Base-by-base conservation (phyloP, 2,888 invertebrate genomes). In the Trichopoda pennipes region DNA sequence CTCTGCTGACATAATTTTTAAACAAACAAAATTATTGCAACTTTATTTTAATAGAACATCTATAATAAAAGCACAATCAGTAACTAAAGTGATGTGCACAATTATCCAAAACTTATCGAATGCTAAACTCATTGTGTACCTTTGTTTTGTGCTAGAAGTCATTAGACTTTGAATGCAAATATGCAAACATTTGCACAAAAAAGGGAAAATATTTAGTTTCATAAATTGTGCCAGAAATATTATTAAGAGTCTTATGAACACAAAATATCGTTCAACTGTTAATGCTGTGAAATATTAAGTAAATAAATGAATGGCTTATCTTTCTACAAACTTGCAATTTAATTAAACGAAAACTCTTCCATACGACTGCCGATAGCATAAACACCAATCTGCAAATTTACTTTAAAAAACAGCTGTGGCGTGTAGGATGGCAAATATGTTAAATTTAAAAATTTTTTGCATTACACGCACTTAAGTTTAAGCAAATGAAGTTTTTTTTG, bases 211-310 rank as follows among this genome's bases (percentile, higher is more conserved):
- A 8, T 74, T 56, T 56, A 28, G 61, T 72, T 42, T 42, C 53
- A 66, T 74, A 51, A 74, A 74, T 58, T 6, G 17, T 74, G 49
- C 23, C 64, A 28, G 2, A 35, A 44, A 38, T 47, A 64, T 66
- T n/a, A 3, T 1, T 32, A 42, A 32, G 9, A 21, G 4, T 21
- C 17, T 19, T 6, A 42, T 23, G 1, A 42, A 60, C 16, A 23
- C 19, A 12, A n/a, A 16, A 21, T 51, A 21, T 21, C 3, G 17
- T 12, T 1, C 14, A 47, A 7, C 2, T 12, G 42, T 4, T 16
- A 3, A 16, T 42, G 14, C 12, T 42, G 42, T 42, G 1, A 12
- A 42, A 42, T 1, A 35, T 35, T 10, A 1, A 10, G 1, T 35
- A 42, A 14, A 42, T 42, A 2, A 9, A 42, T 42, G 3, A 1